Evolutionary conservation across 2,888 invertebrate genomes (phyloP).

Genomic region (Chironomus riparius): DNA sequence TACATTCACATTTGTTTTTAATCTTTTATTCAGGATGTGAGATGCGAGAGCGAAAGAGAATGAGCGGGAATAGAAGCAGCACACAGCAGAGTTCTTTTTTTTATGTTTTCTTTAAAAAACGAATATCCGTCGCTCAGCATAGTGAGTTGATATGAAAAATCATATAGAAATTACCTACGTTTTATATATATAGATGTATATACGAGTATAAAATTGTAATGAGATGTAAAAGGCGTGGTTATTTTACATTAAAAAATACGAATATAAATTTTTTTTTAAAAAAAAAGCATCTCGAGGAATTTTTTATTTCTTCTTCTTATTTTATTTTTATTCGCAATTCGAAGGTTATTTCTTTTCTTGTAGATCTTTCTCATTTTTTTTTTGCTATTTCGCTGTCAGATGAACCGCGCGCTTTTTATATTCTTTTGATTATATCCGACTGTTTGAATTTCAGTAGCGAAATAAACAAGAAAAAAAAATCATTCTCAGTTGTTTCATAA

Average conservation of each 20-base stretch:
- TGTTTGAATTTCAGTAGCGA: slow-evolving; percentile 26
- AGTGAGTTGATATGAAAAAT: slow-evolving; percentile 25
- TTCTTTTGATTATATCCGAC: slow-evolving; percentile 23
- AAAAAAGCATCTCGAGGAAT: slow-evolving; percentile 24
- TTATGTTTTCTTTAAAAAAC: slow-evolving; percentile 24
- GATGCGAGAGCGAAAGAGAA: not conserved
- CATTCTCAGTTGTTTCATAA: slow-evolving; percentile 3
- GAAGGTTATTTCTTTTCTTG: slow-evolving; percentile 16
- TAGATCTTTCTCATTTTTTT: not conserved
- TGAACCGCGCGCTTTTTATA: slow-evolving; percentile 24
- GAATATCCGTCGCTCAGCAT: slow-evolving; percentile 23
- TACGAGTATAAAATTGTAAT: not conserved
- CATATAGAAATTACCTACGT: slow-evolving; percentile 27
- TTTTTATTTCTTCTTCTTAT: not conserved
- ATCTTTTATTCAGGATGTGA: not conserved
- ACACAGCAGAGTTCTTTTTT: not conserved
- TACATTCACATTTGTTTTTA: not conserved
- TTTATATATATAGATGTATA: not conserved
- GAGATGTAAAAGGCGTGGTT: slow-evolving; percentile 28
- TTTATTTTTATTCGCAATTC: not conserved
- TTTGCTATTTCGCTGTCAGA: not conserved
- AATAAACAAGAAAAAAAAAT: not conserved
- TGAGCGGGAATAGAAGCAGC: not conserved
- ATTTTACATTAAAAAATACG: slow-evolving; percentile 24
- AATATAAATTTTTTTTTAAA: slow-evolving; percentile 14